Evolutionary conservation across 2,888 invertebrate genomes (phyloP), one percentile per base, ranked within the genome.

Genomic region (Orthosia gothica): DNA sequence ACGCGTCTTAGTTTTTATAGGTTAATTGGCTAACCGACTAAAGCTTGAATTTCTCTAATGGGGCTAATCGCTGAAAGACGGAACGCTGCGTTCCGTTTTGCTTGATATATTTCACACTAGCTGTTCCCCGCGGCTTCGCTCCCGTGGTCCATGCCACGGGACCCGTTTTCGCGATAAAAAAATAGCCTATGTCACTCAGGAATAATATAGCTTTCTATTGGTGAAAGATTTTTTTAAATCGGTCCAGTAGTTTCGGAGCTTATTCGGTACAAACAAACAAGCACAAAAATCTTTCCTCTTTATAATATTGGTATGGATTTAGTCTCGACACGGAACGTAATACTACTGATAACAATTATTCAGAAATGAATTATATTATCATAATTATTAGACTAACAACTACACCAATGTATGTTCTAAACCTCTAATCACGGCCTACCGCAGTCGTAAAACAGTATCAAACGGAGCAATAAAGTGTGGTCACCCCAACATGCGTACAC

Each of bases 401-500:
- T 23, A 12, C n/a, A 58, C 45, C 0, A 68, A 80, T 70, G 64
- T 70, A 81, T 62, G 18, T 49, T 59, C 47, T 1, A 55, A 70
- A 49, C 63, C 32, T 64, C 58, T 74, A 79, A 81, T 70, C 67
- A 79, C 74, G 57, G 67, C 59, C 52, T 45, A 79, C 79, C 79
- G 70, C 70, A 79, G 47, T 66, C 62, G 45, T 82, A 75, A 82
- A 82, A 69, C 75, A 57, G 62, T 69, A 71, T 69, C 68, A 75
- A 79, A 79, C 70, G 18, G 67, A 79, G 68, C 79, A 81, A 68
- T 81, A 82, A 81, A 79, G 47, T 71, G 61, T 68, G 74, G 86
- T 76, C 69, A 81, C 81, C 77, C 64, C 59, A 79, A 57, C 72
- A 78, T 85, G 81, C 82, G 83, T 84, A 80, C 78, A 84, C 82